A percentile compares a stretch with the other conserved stretches of the same genome.
These are phyloP conservation scores for Gallinago jamesoni DNA, from an alignment of 2,113 vertebrate genomes.

Conservation along the genomic window DNA sequence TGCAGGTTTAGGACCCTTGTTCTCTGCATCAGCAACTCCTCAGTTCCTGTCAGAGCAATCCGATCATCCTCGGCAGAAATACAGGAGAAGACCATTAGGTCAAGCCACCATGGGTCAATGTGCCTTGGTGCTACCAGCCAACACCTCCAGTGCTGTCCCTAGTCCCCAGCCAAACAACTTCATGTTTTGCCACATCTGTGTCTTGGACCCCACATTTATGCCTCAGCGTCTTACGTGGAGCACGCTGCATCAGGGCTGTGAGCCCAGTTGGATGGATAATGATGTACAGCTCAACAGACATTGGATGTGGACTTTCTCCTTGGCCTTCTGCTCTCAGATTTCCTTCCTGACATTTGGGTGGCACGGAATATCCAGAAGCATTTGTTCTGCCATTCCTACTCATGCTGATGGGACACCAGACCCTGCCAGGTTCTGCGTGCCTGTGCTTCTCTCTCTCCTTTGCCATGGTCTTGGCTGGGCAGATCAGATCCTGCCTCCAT, in stretches of 20 bases:
- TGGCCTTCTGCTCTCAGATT: not conserved
- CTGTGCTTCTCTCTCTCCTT: not conserved
- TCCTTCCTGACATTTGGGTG: not conserved
- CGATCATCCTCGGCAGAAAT: not conserved
- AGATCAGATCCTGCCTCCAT: not conserved
- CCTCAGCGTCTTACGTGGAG: not conserved
- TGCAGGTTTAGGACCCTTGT: not conserved
- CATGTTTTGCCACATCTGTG: not conserved
- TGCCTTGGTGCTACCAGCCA: not conserved
- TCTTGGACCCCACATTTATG: not conserved
- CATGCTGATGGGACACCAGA: not conserved
- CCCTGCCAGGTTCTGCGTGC: not conserved
- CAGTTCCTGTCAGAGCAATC: conserved; percentile 15
- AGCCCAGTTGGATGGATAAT: not conserved
- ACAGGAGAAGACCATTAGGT: not conserved
- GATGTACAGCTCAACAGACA: fast-evolving
- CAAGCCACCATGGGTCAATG: not conserved
- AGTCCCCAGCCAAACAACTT: not conserved
- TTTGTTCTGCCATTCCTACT: not conserved
- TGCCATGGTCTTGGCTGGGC: fast-evolving
- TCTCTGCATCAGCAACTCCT: not conserved
- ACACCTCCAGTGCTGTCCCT: not conserved
- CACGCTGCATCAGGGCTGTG: too few relatives aligned
- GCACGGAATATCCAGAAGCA: not conserved
- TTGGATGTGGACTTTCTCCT: not conserved